A percentile compares a stretch with the other conserved stretches of the same genome.
These are phyloP conservation scores for Drosophila mercatorum DNA, from an alignment of 2,888 invertebrate genomes.

Conservation along the genomic window DNA sequence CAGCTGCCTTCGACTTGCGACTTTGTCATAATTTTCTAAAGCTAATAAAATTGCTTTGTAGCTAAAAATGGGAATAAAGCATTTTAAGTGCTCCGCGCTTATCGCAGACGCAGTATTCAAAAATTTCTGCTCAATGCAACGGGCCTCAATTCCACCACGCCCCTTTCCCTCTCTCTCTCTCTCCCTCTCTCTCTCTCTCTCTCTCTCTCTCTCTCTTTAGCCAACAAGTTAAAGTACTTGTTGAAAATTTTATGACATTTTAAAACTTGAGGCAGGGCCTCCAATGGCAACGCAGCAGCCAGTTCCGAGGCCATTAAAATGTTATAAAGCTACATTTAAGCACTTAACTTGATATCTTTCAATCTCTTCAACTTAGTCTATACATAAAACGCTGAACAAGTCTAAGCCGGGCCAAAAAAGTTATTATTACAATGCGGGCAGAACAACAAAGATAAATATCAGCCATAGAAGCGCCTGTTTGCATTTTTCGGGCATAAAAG, in stretches of 20 bases:
- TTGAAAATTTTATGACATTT: slow-evolving; percentile 79
- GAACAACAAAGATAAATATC: slow-evolving; percentile 31
- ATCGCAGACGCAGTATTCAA: slow-evolving; percentile 67
- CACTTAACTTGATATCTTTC: slow-evolving; percentile 74
- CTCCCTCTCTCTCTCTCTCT: background rate
- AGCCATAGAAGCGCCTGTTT: slow-evolving; percentile 38
- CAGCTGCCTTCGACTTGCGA: slow-evolving; percentile 63
- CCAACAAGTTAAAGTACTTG: slow-evolving; percentile 70
- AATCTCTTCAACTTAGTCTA: slow-evolving; percentile 67
- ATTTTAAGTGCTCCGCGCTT: slow-evolving; percentile 75
- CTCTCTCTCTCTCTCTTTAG: background rate
- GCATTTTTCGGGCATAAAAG: slow-evolving; percentile 49
- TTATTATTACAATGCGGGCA: slow-evolving; percentile 53
- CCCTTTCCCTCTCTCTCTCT: background rate
- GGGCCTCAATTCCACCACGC: slow-evolving; percentile 4
- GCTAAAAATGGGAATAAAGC: slow-evolving; percentile 74
- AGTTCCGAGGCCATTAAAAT: slow-evolving; percentile 64
- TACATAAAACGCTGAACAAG: slow-evolving; percentile 30
- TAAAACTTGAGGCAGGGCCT: slow-evolving; percentile 57
- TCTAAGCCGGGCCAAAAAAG: slow-evolving; percentile 46
- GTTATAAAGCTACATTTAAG: slow-evolving; percentile 77
- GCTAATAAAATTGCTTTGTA: slow-evolving; percentile 78
- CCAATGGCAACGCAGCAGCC: slow-evolving; percentile 27
- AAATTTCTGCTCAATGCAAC: slow-evolving; percentile 55
- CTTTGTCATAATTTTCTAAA: slow-evolving; percentile 79